Evolutionary conservation across 2,797 vertebrate species (phyloP), one percentile per base, ranked within the genome.

Genomic region (Falco rusticolus): DNA sequence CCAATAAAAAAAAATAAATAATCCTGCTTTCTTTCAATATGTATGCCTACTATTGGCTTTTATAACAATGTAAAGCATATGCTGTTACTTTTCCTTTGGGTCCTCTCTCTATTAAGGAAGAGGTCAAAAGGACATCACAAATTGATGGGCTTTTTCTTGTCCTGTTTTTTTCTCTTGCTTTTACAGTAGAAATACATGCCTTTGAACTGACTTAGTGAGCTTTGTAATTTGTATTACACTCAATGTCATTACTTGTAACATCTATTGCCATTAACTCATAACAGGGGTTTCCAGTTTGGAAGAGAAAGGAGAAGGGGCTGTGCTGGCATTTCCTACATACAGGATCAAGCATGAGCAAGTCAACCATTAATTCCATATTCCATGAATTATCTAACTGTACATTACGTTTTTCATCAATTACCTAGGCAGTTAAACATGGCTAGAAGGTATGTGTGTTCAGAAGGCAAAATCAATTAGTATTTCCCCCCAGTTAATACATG

Each of bases 391-490:
- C 68, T 66, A 54, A 56, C 51, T 16, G 21, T 76, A 66, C 5
- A 3, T 48, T 47, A 50, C 31, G 9, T 69, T 92, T 92, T 81
- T 71, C 11, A 43, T 60, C 50, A 83, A 60, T 84, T 83, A 77
- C 16, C 12, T n/a, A 81, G 65, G 84, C 77, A 90, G 59, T 94
- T 93, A 93, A 90, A 86, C 60, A 29, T 74, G 43, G 54, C 79
- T 79, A 69, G 71, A 79, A 85, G 71, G 29, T 43, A 37, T 25
- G 6, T 33, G 21, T 83, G 82, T 91, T 51, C 54, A 92, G 66
- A 60, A 96, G 57, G 72, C 65, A 83, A 93, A 95, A 91, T 84
- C 70, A 61, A 71, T 96, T 92, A 91, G 41, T 75, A 64, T 39
- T 91, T 89, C 84, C 3, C 34, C 64, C 29, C 16, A 71, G 72